Evolutionary conservation across 2,113 vertebrate genomes (phyloP).

Genomic region (Taxidea taxus): DNA sequence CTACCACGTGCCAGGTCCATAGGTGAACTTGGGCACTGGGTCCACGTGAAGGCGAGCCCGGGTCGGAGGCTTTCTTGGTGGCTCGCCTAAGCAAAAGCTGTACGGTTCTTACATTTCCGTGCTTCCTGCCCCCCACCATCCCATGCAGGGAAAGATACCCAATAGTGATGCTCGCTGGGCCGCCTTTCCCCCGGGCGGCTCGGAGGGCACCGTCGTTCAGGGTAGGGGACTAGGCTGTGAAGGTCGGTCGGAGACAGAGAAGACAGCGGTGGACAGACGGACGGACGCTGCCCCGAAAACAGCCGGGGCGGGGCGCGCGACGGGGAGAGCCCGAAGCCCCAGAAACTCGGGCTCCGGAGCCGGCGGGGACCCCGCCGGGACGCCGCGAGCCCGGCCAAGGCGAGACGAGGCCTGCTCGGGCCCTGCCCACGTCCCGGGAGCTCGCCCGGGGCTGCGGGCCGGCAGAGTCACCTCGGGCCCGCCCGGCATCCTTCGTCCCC

Average conservation of each 20-base stretch:
- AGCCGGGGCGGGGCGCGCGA: rapidly evolving
- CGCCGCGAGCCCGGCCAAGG: rapidly evolving
- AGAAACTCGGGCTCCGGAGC: rapidly evolving
- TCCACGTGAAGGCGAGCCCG: not conserved
- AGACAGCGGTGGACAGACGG: not conserved
- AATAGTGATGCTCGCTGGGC: not conserved
- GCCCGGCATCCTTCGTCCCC: not conserved
- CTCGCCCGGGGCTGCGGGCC: not conserved
- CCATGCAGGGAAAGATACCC: not conserved
- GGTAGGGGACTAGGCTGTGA: not conserved
- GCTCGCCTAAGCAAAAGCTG: not conserved
- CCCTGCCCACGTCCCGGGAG: not conserved
- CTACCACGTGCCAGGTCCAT: no score
- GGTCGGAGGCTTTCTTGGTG: not conserved
- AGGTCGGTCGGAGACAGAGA: not conserved
- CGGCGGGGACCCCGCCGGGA: not conserved
- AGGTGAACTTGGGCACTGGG: not conserved
- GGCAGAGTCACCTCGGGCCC: not conserved
- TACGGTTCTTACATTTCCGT: not conserved
- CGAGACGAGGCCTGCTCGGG: rapidly evolving
- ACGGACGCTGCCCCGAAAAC: rapidly evolving
- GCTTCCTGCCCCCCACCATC: not conserved
- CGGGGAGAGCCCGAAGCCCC: rapidly evolving
- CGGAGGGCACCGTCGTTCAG: rapidly evolving
- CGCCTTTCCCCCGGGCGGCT: not conserved